These are phyloP conservation scores for Bilobella aurantiaca DNA, from an alignment of 1,140 invertebrate species.

Conservation along the genomic window DNA sequence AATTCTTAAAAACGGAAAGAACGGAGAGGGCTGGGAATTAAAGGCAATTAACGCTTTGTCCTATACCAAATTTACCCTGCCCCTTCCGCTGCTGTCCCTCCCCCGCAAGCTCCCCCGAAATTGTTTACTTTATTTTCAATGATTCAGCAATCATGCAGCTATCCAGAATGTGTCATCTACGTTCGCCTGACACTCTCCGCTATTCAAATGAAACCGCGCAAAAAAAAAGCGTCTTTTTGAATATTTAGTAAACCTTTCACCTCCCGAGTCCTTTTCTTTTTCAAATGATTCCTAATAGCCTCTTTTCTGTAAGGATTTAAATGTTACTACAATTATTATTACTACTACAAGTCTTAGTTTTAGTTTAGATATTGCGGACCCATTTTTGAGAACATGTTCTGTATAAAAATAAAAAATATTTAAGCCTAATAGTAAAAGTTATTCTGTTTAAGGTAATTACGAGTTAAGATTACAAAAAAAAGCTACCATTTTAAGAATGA, in stretches of 20 bases:
- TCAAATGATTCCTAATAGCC: not conserved
- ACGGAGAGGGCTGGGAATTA: too few species aligned
- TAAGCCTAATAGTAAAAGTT: not conserved
- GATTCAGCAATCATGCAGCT: not conserved
- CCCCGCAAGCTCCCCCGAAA: not conserved
- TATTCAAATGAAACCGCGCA: not conserved
- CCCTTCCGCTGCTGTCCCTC: not conserved
- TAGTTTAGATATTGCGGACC: not conserved
- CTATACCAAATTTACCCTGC: not conserved
- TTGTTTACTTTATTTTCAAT: constrained; percentile 4
- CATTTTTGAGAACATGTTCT: not conserved
- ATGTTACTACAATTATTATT: not conserved
- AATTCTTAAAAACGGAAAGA: not conserved
- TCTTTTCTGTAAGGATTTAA: not conserved
- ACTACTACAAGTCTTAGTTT: not conserved
- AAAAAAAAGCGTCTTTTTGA: not conserved
- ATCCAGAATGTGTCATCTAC: not conserved
- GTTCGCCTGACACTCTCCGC: not conserved
- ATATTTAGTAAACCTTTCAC: not conserved
- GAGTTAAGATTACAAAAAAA: not conserved
- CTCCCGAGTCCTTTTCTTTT: not conserved
- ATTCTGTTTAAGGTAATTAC: not conserved
- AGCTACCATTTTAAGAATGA: not conserved
- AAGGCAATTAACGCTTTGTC: too few species aligned
- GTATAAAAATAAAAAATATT: constrained; percentile 3